Evolutionary conservation across 1,140 invertebrate genomes (phyloP).

Genomic region (Camponotus pennsylvanicus): DNA sequence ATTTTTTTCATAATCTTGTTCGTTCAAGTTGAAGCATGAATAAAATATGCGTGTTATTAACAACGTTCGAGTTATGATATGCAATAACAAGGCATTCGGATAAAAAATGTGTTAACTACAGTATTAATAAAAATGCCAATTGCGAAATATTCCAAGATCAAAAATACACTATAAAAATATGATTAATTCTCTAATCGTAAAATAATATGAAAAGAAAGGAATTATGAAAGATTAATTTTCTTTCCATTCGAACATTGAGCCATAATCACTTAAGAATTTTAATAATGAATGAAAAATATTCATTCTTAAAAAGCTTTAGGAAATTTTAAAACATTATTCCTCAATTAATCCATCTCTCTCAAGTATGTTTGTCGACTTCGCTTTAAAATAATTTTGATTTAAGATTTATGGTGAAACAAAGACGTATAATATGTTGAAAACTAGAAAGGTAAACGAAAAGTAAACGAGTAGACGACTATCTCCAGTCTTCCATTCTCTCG

Average conservation of each 20-base stretch:
- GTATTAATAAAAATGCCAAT: not conserved
- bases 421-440: not conserved
- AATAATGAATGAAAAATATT: not conserved
- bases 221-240: not conserved
- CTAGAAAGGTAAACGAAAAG: not conserved
- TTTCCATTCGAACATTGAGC: not conserved
- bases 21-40: not conserved
- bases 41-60: not conserved
- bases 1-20: constrained; percentile 4
- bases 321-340: not conserved
- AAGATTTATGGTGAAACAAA: not conserved
- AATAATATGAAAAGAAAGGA: not conserved
- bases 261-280: not conserved
- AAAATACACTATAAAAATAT: too few species aligned
- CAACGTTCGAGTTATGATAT: not conserved
- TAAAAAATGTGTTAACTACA: constrained; percentile 26
- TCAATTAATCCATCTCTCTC: not conserved
- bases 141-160: not conserved
- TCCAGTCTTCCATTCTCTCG: not conserved
- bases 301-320: not conserved
- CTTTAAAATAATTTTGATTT: constrained; percentile 5
- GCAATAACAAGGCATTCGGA: not conserved
- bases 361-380: too few species aligned
- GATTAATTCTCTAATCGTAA: too few species aligned
- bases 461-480: not conserved